Base-by-base conservation (phyloP, 2,888 invertebrate species). In the Thumatha senex region DNA sequence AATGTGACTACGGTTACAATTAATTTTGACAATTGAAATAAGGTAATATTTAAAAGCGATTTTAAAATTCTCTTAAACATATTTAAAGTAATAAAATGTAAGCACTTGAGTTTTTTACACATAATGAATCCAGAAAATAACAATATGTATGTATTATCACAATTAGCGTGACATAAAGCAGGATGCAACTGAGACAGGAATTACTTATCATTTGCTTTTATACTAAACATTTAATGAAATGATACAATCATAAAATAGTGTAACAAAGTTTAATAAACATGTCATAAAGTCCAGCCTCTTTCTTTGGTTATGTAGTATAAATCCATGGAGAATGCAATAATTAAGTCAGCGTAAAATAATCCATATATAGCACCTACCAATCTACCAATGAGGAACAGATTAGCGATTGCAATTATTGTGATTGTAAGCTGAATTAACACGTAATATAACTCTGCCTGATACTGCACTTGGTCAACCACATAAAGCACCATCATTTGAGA, bases 391-490 rank as follows among this genome's bases (percentile, higher is more conserved):
- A 72, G 0, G 33, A 83, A 65, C 10, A 87, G 60, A 39, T 75
- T 61, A 10, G 76, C 0, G 0, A 86, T 61, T 30, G 83, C 85
- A 4, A 73, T 0, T 8, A 78, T 0, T 15, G 85, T 78, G 5
- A 89, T 12, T 9, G 51, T 2, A 0, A 80, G 61, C 65, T 89
- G 78, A 48, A 85, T 75, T 33, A 74, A 0, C 14, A 82, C 68
- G 54, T 84, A 89, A 67, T 87, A 89, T 31, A 82, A 57, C 62
- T 89, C 89, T 43, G 86, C 86, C 75, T 87, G 84, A 67, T 78
- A 74, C 67, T 82, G 82, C 56, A 87, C 82, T 75, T 90, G 89
- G 66, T 89, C 89, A 58, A 89, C 88, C 48, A 88, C 47, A 67
- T 90, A 89, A 47, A 90, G 82, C 65, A 90, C 74, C 80, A 89